Evolutionary conservation across 2,888 invertebrate species (phyloP), one percentile per base, ranked within the genome.

Genomic region (Caenorhabditis drosophilae): DNA sequence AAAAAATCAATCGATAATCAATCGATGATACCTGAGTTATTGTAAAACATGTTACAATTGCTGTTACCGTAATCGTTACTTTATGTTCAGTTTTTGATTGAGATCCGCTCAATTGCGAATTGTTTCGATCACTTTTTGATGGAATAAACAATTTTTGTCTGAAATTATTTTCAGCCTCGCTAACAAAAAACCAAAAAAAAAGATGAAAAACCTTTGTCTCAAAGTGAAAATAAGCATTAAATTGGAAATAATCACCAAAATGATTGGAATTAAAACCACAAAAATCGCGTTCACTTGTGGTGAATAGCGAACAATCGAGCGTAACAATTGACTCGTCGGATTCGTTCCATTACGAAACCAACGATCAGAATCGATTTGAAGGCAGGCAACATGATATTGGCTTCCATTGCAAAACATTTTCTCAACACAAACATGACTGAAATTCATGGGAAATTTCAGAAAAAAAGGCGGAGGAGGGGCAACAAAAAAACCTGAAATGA

Each of bases 1-100:
- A n/a, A n/a, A n/a, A n/a, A n/a, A n/a, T n/a, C n/a, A n/a, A n/a
- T n/a, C n/a, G n/a, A n/a, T n/a, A n/a, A n/a, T n/a, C n/a, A n/a
- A n/a, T n/a, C n/a, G n/a, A n/a, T n/a, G n/a, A n/a, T n/a, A 62
- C 76, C 64, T 79, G 80, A 7, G 80, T 80, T 11, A 80, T 74
- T 1, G 78, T 80, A 56, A 80, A 79, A 41, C 76, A 76, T 9
- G 77, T 78, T 22, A 79, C 79, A 50, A 79, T 79, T 12, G 77
- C 75, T 35, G 75, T 75, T n/a, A 79, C 77, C 1, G 79, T 79
- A 7, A 79, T 63, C 15, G 79, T 80, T 22, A 79, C 75, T 46
- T 74, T 75, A 49, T 80, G 77, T 50, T 79, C 79, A 11, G 73
- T 76, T 41, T 75, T 60, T 18, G 76, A 55, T 31, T 79, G 79